A percentile compares a stretch with the other conserved stretches of the same genome.
phyloP scores from a whole-genome alignment of 2,888 invertebrate species.

The Epicampocera succincta region DNA sequence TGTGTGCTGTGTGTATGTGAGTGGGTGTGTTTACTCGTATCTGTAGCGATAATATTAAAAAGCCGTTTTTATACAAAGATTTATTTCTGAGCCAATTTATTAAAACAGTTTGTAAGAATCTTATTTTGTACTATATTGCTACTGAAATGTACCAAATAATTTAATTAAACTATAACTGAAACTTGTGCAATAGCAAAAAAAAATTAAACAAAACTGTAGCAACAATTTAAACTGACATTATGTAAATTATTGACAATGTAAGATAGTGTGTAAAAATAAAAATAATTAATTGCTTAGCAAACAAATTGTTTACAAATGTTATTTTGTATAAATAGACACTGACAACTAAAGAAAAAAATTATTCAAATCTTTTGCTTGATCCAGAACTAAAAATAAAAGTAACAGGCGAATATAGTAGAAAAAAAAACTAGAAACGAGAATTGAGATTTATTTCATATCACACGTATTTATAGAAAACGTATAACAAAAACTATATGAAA shows the following conservation, averaged over 20 bases:
- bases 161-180: conserved; percentile 4
- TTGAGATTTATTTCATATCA: conserved; percentile 54
- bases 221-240: neutral
- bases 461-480: conserved; percentile 41
- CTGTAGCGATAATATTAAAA: conserved; percentile 32
- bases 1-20: no score
- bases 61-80: conserved; percentile 3
- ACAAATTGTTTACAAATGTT: conserved; percentile 51
- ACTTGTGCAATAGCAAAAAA: conserved; percentile 11
- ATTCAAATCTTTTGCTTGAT: no score
- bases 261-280: conserved; percentile 52
- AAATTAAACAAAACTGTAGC: neutral
- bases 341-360: no score
- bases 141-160: conserved; percentile 38
- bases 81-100: conserved; percentile 1
- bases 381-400: no score
- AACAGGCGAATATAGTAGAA: no score
- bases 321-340: conserved; percentile 3
- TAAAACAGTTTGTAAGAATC: neutral
- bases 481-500: conserved; percentile 17
- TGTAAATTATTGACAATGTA: conserved; percentile 54
- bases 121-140: conserved; percentile 29
- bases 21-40: neutral
- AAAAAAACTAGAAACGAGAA: no score
- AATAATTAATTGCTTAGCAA: conserved; percentile 59